Evolutionary conservation across 2,888 invertebrate species (phyloP), one percentile per base, ranked within the genome.

Genomic region (Ormia ochracea): DNA sequence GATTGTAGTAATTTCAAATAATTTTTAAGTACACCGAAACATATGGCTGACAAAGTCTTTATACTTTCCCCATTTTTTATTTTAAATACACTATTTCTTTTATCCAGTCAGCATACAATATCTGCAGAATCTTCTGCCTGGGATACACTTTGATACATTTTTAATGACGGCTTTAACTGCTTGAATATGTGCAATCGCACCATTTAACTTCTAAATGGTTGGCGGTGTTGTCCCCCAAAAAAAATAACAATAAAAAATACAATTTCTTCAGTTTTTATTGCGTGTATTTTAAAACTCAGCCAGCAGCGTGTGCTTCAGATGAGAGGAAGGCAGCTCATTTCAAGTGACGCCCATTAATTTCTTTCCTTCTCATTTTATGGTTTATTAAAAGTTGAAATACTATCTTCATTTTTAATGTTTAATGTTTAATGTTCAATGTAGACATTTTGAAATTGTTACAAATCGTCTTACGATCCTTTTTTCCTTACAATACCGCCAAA

Each of bases 391-490:
- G 78, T 73, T 70, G 9, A 54, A 72, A 68, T 58, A 21, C 48
- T 69, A 59, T 28, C 43, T 56, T 45, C 33, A 54, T n/a, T n/a
- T n/a, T 45, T 56, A 19, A 14, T n/a, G 72, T 54, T 50, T 59
- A 45, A 66, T 82, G 83, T 85, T 85, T 85, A 86, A 87, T 86
- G 84, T 61, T 61, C 48, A 59, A 82, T 86, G 84, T 84, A 59
- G 59, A 73, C 77, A 77, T 48, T 59, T 66, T 61, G 54, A 79
- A 74, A 84, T 87, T 85, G 83, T 85, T 85, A 85, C 86, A 87
- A 74, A 86, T 86, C 87, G 85, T 84, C 86, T 86, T 86, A 86
- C 85, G 84, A 84, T 50, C 72, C 84, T 59, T 70, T 38, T 3
- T n/a, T 23, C 1, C 26, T 3, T 19, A 4, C 17, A 10, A 54